A percentile compares a stretch with the other conserved stretches of the same genome.
These are phyloP conservation scores for Reinhardtius hippoglossoides DNA, from an alignment of 2,113 vertebrate genomes.

Conservation along the genomic window DNA sequence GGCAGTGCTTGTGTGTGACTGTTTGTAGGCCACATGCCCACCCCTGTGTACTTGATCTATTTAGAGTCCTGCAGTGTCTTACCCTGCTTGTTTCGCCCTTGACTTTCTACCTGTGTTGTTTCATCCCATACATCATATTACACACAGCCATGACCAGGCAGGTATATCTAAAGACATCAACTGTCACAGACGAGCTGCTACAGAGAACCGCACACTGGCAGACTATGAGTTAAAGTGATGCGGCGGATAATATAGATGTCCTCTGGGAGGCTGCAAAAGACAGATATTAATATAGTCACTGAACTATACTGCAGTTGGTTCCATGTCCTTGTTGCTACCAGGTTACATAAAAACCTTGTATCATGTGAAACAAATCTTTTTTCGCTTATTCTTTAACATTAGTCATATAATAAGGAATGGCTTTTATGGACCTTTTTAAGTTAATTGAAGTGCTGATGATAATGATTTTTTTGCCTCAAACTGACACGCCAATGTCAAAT, in stretches of 20 bases:
- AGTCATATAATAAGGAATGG: too few relatives aligned
- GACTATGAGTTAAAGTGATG: conserved; percentile 34
- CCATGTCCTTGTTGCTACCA: conserved; percentile 19
- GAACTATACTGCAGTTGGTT: conserved; percentile 26
- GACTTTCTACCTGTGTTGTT: conserved; percentile 39
- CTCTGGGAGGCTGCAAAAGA: conserved; percentile 43
- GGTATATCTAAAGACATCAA: not conserved
- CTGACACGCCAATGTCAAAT: too few relatives aligned
- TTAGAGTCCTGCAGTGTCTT: conserved; percentile 31
- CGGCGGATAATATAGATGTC: conserved; percentile 21
- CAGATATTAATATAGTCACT: conserved; percentile 41
- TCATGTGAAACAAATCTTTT: not conserved
- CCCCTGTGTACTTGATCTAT: conserved; percentile 39
- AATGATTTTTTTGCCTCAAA: not conserved
- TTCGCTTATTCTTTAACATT: not conserved
- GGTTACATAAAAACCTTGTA: conserved; percentile 6
- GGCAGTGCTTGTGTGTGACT: conserved; percentile 3
- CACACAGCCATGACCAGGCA: not conserved
- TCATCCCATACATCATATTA: conserved; percentile 6
- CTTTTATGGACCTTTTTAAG: not conserved
- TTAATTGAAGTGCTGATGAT: not conserved
- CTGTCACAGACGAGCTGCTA: conserved; percentile 7
- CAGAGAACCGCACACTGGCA: conserved; percentile 16
- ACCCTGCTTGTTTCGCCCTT: conserved; percentile 35
- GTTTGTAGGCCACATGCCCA: conserved; percentile 30